Evolutionary conservation across 2,888 invertebrate genomes (phyloP), one percentile per base, ranked within the genome.

Genomic region (Eledona agricola): DNA sequence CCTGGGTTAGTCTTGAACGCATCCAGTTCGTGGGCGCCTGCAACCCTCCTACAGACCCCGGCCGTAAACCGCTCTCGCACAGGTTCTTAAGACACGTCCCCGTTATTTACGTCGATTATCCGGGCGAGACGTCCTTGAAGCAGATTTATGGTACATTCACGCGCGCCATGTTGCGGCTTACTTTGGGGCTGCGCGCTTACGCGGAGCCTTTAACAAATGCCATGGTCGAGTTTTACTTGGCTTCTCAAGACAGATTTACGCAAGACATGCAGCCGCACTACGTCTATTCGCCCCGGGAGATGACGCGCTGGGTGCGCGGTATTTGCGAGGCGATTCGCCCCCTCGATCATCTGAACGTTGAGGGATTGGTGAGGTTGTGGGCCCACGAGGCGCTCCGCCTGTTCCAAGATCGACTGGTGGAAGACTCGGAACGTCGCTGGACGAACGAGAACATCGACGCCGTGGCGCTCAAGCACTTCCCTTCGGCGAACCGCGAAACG

Each of bases 191-290:
- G 42, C 87, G 93, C 59, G 90, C 95, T 1, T 96, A 93, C 75
- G 93, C 98, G 0, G 98, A 97, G 71, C 94, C 98, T 1, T 80
- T 99, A 25, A 99, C 99, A 1, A 93, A 93, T 70, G 97, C 99
- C 1, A 99, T 99, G 99, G 99, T 99, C 5, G 96, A 96, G 72
- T 93, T 99, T 74, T 99, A 98, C 80, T 82, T 98, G 42, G 86
- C 90, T 3, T 97, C 97, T 2, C 98, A 99, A 80, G 98, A 98
- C 75, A 83, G 90, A 42, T 99, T 99, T 77, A 99, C 99, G 0
- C 98, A 98, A 78, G 99, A 99, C 77, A 98, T 98, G 95, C 99
- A 99, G 77, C 99, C 99, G 1, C 99, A 99, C 78, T 99, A 99
- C 76, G 97, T 99, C 0, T 99, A 99, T 80, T 97, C 97, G 47